Percentiles rank a stretch among this genome's conserved stretches.
Conservation (phyloP, 2,797 vertebrate genomes). For the Acanthurus leucopareius region DNA sequence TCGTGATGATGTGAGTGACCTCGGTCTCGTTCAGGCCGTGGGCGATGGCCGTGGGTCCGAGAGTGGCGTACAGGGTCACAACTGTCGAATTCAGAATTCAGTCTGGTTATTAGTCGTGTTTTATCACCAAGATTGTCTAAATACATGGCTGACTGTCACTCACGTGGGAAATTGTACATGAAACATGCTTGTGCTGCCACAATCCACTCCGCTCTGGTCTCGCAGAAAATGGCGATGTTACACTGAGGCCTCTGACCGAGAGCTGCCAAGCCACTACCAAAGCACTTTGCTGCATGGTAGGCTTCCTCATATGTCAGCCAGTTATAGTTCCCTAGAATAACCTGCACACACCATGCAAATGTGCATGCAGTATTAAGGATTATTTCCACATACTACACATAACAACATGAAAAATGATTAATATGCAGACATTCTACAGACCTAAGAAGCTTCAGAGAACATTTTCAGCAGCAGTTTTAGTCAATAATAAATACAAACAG, state of each 20-base stretch:
- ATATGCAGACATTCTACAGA: not conserved
- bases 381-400: not conserved
- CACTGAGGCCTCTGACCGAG: constrained; percentile 93
- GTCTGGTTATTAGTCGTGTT: not conserved
- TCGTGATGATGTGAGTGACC: constrained; percentile 98
- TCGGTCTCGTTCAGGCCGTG: constrained; percentile 98
- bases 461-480: not conserved
- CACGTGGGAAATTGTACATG: constrained; percentile 98
- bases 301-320: constrained; percentile 95
- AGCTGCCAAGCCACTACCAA: constrained; percentile 93
- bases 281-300: constrained; percentile 88
- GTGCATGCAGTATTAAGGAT: not conserved
- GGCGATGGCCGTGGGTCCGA: constrained; percentile 93
- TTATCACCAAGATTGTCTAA: not conserved
- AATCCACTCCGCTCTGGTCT: constrained; percentile 97
- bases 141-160: constrained; percentile 66
- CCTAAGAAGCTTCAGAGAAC: not conserved
- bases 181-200: constrained; percentile 96
- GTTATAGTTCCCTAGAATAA: constrained; percentile 95
- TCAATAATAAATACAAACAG: not conserved
- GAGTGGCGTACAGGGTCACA: constrained; percentile 94
- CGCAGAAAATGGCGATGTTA: constrained; percentile 98
- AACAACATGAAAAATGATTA: not conserved
- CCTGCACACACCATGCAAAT: constrained; percentile 78
- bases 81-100: constrained; percentile 80